Conservation (phyloP, 1,140 invertebrate genomes). For the Sesamia nonagrioides region DNA sequence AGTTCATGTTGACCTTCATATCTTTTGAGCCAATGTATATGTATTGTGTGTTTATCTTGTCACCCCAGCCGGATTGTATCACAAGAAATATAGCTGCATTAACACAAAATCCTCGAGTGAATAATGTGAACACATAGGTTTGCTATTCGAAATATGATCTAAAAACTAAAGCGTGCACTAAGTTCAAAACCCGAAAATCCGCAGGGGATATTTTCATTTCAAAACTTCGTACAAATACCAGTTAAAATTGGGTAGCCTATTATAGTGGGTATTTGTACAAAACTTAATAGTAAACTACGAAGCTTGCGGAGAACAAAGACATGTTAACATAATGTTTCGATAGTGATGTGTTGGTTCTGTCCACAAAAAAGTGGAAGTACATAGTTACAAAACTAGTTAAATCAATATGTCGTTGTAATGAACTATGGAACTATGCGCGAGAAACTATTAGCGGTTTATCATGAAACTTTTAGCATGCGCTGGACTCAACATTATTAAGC, state of each 20-base stretch:
- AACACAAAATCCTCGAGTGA: slow-evolving; percentile 11
- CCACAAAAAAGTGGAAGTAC: neutral
- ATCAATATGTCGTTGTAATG: slow-evolving; percentile 41
- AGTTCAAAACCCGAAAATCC: neutral
- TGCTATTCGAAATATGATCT: neutral
- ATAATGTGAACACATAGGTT: neutral
- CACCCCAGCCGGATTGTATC: neutral
- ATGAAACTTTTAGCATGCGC: slow-evolving; percentile 21
- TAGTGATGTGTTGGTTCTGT: slow-evolving; percentile 15
- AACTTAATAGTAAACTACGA: neutral
- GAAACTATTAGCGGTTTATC: slow-evolving; percentile 46
- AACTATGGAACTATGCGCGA: slow-evolving; percentile 32
- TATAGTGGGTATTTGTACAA: neutral
- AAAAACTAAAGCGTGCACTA: neutral
- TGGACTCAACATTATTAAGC: slow-evolving; percentile 16
- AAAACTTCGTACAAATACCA: too few species aligned
- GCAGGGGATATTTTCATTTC: too few species aligned
- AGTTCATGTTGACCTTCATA: slow-evolving; percentile 20
- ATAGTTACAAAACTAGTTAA: slow-evolving; percentile 6
- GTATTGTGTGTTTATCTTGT: slow-evolving; percentile 25
- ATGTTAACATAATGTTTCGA: neutral
- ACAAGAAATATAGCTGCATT: slow-evolving; percentile 24
- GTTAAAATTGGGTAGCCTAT: neutral
- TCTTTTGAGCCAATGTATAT: slow-evolving; percentile 9
- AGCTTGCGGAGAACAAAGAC: neutral